A percentile compares a stretch with the other conserved stretches of the same genome.
Conservation (phyloP, 1,140 invertebrate species). For the Neodiprion virginianus region DNA sequence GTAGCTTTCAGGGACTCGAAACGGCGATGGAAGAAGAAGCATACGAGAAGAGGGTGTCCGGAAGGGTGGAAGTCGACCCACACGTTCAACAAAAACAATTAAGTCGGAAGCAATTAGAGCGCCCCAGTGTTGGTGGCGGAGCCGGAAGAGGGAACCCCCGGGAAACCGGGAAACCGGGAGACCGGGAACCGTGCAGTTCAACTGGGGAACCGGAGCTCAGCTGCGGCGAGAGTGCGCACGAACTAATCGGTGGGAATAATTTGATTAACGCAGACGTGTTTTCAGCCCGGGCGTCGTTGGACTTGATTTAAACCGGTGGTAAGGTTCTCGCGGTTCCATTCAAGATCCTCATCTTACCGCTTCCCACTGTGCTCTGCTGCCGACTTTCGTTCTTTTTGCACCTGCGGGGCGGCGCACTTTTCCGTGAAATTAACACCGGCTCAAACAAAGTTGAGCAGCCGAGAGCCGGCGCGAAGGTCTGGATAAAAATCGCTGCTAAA, state of each 20-base stretch:
- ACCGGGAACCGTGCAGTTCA: not conserved
- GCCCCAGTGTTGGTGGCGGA: not conserved
- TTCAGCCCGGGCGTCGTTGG: not conserved
- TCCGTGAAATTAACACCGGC: too few relatives aligned
- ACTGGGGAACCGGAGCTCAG: not conserved
- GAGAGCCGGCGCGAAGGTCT: too few relatives aligned
- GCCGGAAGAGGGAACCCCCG: not conserved
- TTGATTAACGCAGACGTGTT: constrained; percentile 7
- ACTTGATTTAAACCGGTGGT: not conserved
- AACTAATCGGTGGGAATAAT: constrained; percentile 1
- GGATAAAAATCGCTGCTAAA: too few relatives aligned
- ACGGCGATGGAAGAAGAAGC: not conserved
- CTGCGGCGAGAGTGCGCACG: not conserved
- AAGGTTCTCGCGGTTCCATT: not conserved
- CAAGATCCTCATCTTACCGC: not conserved
- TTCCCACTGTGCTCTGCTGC: not conserved
- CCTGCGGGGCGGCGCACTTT: not conserved
- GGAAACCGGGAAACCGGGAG: not conserved
- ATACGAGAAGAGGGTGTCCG: not conserved
- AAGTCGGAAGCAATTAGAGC: constrained; percentile 7
- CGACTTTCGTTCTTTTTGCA: not conserved
- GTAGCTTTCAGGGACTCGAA: not conserved
- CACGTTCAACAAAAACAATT: constrained; percentile 3
- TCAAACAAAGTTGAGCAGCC: too few relatives aligned
- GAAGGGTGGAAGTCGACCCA: not conserved